Evolutionary conservation across 2,113 vertebrate genomes (phyloP), one percentile per base, ranked within the genome.

Genomic region (Tympanuchus pallidicinctus): DNA sequence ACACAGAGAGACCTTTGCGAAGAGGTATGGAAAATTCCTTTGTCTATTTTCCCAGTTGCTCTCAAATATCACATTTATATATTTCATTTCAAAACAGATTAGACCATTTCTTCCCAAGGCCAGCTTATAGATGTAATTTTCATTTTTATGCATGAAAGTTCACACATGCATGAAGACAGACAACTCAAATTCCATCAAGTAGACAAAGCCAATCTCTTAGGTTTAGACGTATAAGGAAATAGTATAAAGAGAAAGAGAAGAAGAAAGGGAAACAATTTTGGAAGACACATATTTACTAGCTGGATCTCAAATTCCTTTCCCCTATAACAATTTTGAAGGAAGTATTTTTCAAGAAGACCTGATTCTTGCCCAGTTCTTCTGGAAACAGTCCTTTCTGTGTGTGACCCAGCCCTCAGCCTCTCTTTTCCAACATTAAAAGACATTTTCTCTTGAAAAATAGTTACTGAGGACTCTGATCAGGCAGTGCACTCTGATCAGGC

Each of bases 141-240:
- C 24, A 42, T 18, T 42, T 10, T 50, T 61, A 25, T 4, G 17
- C 0, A 0, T 34, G 50, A 43, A 73, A 20, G 25, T 32, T 61
- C 6, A 63, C 10, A 50, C 45, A 61, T 82, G 12, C 12, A 82
- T 91, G 52, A 74, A 77, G 38, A 59, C 47, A 43, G 16, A 36
- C n/a, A 65, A 3, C 15, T 77, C 42, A 63, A 12, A 11, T 45
- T 25, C 36, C 36, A 14, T 18, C 28, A 90, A 89, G 32, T 69
- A 95, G 93, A 50, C 69, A 81, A 96, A 96, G 86, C 34, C 36
- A 92, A 54, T 86, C 17, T 40, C n/a, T 80, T 67, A 38, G 13
- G 86, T 92, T 89, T 38, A 36, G 82, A 48, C 67, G 77, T 36
- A 27, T 69, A 59, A 96, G 85, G 86, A 94, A 86, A 10, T 60